Conservation (phyloP, 2,113 vertebrate species). For the Eidolon helvum region DNA sequence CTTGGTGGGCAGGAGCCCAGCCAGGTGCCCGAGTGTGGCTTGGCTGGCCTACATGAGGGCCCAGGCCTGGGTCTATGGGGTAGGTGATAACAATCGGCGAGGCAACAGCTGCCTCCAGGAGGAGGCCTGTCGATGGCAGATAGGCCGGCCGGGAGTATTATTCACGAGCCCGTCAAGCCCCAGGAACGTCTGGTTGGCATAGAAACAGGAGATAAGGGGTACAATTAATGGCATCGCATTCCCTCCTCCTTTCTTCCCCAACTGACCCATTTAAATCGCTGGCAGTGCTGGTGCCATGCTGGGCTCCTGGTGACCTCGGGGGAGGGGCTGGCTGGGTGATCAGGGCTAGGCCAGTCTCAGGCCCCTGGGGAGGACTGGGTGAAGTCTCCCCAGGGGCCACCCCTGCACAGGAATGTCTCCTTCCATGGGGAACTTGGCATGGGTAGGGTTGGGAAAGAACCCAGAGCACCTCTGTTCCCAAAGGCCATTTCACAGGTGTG, state of each 20-base stretch:
- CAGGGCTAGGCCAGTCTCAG: neutral
- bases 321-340: constrained; percentile 14
- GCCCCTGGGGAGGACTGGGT: neutral
- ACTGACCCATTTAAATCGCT: constrained; percentile 78
- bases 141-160: constrained; percentile 68
- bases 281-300: constrained; percentile 53
- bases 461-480: neutral
- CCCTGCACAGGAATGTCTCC: neutral
- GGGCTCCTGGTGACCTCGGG: constrained; percentile 64
- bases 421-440: rapidly evolving
- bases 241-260: constrained; percentile 76
- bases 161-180: constrained; percentile 73
- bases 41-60: neutral
- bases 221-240: constrained; percentile 77
- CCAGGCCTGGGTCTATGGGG: neutral
- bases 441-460: neutral
- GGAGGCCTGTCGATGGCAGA: constrained; percentile 69
- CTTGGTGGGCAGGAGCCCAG: neutral
- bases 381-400: neutral
- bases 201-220: constrained; percentile 78
- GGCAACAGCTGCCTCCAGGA: constrained; percentile 66
- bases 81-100: neutral
- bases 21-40: neutral
- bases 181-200: constrained; percentile 78
- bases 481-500: constrained; percentile 29